A percentile compares a stretch with the other conserved stretches of the same genome.
Conservation (phyloP, 2,113 vertebrate species). For the Probosciger aterrimus region DNA sequence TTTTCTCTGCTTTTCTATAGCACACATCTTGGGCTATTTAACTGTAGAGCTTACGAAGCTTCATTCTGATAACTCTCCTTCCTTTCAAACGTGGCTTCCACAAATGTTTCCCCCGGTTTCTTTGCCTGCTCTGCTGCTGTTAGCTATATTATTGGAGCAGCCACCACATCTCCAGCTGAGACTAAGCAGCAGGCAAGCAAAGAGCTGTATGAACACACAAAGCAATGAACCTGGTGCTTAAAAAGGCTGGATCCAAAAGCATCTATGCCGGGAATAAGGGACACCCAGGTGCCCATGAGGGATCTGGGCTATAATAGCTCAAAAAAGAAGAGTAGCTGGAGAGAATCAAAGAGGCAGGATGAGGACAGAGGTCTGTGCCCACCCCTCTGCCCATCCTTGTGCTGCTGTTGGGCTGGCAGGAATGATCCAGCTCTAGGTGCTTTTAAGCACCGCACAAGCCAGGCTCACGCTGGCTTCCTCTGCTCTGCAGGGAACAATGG, state of each 20-base stretch:
- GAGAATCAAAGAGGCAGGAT: neutral
- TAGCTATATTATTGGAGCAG: neutral
- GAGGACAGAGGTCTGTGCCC: neutral
- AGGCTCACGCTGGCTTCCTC: neutral
- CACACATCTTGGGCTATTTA: slow-evolving; percentile 42
- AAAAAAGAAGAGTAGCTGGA: neutral
- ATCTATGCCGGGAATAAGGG: neutral
- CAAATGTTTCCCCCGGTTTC: neutral
- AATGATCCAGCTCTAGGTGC: neutral
- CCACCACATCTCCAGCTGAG: neutral
- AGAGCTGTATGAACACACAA: neutral
- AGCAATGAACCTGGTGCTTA: neutral
- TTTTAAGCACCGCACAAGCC: neutral
- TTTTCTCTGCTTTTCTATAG: slow-evolving; percentile 37
- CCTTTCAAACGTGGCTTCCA: neutral
- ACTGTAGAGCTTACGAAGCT: neutral
- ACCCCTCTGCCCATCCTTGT: neutral
- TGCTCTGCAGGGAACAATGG: slow-evolving; percentile 56
- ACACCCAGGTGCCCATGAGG: neutral
- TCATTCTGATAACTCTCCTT: slow-evolving; percentile 30
- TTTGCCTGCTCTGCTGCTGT: neutral
- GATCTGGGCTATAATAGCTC: neutral
- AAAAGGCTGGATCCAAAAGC: slow-evolving; percentile 15
- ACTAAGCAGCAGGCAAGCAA: neutral
- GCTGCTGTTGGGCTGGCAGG: neutral